Evolutionary conservation across 2,888 invertebrate species (phyloP).

Genomic region (Muschampia plurimacula): DNA sequence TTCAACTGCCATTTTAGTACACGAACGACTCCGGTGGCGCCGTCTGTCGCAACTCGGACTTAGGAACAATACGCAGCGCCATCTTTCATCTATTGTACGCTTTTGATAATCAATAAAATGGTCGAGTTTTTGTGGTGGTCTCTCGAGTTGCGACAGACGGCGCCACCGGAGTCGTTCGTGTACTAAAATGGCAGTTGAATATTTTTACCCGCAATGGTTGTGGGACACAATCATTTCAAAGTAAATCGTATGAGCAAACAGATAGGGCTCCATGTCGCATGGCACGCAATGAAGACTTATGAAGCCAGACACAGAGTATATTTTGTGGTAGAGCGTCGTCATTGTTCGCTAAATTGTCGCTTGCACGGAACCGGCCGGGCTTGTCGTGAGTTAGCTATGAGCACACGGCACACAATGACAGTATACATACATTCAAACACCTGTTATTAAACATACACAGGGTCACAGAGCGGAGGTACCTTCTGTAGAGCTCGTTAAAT

Average conservation of each 20-base stretch:
- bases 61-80: conserved; percentile 81
- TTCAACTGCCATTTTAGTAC: conserved; percentile 85
- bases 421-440: conserved; percentile 82
- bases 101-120: conserved; percentile 78
- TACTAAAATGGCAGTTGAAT: conserved; percentile 85
- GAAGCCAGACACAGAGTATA: conserved; percentile 75
- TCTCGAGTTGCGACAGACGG: conserved; percentile 36
- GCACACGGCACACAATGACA: conserved; percentile 77
- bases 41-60: conserved; percentile 77
- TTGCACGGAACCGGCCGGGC: conserved; percentile 82
- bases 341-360: conserved; percentile 86
- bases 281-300: conserved; percentile 63
- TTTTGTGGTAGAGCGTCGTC: conserved; percentile 81
- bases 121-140: conserved; percentile 48
- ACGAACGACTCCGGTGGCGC: conserved; percentile 83
- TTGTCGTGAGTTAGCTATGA: conserved; percentile 82
- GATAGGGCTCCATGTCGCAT: conserved; percentile 55
- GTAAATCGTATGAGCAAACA: conserved; percentile 49
- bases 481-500: conserved; percentile 73
- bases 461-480: conserved; percentile 74
- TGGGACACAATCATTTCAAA: conserved; percentile 48
- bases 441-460: conserved; percentile 82
- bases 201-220: conserved; percentile 74
- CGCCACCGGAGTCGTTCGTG: conserved; percentile 80
- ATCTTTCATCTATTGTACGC: conserved; percentile 81